Conservation (phyloP, 2,888 invertebrate genomes). For the Ditula angustiorana region DNA sequence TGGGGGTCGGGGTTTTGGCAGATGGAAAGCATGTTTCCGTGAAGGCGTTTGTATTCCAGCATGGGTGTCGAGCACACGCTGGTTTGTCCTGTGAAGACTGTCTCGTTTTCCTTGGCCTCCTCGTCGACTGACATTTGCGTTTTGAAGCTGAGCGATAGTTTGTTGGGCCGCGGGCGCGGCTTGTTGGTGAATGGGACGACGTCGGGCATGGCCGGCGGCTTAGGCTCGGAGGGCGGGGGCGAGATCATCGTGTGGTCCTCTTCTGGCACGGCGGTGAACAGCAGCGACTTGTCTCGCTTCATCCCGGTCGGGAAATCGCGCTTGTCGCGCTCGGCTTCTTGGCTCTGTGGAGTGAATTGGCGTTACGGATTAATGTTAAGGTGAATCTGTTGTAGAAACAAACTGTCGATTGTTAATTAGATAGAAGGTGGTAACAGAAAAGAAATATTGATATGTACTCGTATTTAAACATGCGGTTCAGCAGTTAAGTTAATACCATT, state of each 20-base stretch:
- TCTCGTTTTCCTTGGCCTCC: slow-evolving; percentile 81
- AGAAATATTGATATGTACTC: no score
- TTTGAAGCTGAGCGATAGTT: slow-evolving; percentile 85
- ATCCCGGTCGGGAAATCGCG: slow-evolving; percentile 84
- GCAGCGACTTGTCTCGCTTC: slow-evolving; percentile 92
- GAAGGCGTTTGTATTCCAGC: slow-evolving; percentile 90
- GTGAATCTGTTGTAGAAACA: not conserved
- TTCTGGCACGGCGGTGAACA: slow-evolving; percentile 94
- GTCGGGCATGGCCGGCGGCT: slow-evolving; percentile 74
- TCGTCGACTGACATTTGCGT: slow-evolving; percentile 85
- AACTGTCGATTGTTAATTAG: not conserved
- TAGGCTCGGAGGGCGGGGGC: slow-evolving; percentile 65
- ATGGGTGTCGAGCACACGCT: slow-evolving; percentile 92
- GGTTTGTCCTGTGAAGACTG: slow-evolving; percentile 88
- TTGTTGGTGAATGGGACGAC: slow-evolving; percentile 82
- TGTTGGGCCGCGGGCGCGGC: slow-evolving; percentile 81
- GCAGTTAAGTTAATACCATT: no score
- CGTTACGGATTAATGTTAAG: not conserved
- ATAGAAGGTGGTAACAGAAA: no score
- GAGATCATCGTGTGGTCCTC: slow-evolving; percentile 87
- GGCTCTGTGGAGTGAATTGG: slow-evolving; percentile 62
- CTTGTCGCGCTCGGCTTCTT: slow-evolving; percentile 79
- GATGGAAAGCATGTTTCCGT: slow-evolving; percentile 90
- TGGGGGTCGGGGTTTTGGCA: slow-evolving; percentile 87
- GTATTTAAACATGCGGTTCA: no score